Percentiles rank a stretch among this genome's conserved stretches.
These are phyloP conservation scores for Lepidonotus clava DNA, from an alignment of 2,888 invertebrate genomes.

Conservation along the genomic window DNA sequence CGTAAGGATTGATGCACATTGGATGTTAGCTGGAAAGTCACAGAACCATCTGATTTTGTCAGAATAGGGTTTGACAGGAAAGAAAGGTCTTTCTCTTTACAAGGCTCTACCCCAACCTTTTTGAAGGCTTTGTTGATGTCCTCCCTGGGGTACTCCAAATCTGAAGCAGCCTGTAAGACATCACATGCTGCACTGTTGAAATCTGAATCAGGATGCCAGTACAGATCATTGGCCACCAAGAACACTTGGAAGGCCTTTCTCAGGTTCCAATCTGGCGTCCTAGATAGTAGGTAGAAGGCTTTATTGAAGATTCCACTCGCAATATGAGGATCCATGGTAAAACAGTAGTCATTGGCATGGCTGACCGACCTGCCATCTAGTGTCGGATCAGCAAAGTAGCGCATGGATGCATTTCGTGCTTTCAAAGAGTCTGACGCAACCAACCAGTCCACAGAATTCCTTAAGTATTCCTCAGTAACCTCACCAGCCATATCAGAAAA, in stretches of 20 bases:
- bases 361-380: constrained; percentile 26
- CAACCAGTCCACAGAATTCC: background rate
- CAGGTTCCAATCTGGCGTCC: constrained; percentile 25
- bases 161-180: constrained; percentile 10
- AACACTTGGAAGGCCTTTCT: constrained; percentile 38
- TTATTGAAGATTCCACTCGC: constrained; percentile 50
- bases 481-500: constrained; percentile 68
- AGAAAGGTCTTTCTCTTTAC: background rate
- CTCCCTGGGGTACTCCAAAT: background rate
- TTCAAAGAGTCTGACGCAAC: constrained; percentile 1
- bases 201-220: constrained; percentile 37
- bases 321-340: constrained; percentile 30
- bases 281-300: constrained; percentile 30
- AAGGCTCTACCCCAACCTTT: constrained; percentile 15
- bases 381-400: constrained; percentile 21
- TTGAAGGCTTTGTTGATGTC: background rate
- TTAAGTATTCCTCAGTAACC: constrained; percentile 20
- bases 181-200: constrained; percentile 43
- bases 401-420: background rate
- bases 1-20: background rate
- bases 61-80: background rate
- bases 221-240: constrained; percentile 7
- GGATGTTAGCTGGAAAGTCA: background rate
- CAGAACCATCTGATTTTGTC: background rate
- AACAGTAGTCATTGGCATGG: constrained; percentile 8